phyloP scores from a whole-genome alignment of 2,797 vertebrate species.

The Chrosomus eos region DNA sequence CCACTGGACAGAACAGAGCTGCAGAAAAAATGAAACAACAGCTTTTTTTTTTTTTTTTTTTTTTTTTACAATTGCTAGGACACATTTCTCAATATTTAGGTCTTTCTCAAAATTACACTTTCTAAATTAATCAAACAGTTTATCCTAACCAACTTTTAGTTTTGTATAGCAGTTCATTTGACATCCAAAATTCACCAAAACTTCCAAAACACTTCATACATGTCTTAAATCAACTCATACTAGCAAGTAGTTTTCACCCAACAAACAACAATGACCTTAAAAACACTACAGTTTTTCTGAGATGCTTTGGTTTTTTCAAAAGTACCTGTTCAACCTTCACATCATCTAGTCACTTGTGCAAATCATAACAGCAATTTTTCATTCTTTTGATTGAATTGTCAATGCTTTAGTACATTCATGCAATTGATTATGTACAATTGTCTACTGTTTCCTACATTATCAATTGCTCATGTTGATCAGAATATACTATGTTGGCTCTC shows the following conservation, averaged over 20 bases:
- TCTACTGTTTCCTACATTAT: too few species aligned
- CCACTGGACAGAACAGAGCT: constrained; percentile 76
- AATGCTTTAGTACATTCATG: too few species aligned
- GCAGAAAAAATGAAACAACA: not conserved
- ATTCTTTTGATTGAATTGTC: too few species aligned
- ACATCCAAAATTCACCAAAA: too few species aligned
- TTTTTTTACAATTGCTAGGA: not conserved
- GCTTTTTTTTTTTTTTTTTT: too few species aligned
- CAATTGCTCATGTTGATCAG: too few species aligned
- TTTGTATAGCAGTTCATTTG: too few species aligned
- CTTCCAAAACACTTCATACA: not conserved
- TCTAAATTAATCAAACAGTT: not conserved
- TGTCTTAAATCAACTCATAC: too few species aligned
- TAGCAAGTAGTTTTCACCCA: not conserved
- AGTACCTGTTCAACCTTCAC: not conserved
- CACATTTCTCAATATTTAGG: not conserved
- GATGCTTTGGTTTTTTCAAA: not conserved
- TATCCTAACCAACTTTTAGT: not conserved
- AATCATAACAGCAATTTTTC: too few species aligned
- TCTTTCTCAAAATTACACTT: not conserved
- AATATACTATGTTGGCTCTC: too few species aligned
- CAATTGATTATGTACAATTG: too few species aligned
- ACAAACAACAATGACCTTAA: not conserved
- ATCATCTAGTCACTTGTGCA: not conserved
- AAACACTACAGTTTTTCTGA: not conserved